These are phyloP conservation scores for Sturmia bella DNA, from an alignment of 2,888 invertebrate species.

Conservation along the genomic window DNA sequence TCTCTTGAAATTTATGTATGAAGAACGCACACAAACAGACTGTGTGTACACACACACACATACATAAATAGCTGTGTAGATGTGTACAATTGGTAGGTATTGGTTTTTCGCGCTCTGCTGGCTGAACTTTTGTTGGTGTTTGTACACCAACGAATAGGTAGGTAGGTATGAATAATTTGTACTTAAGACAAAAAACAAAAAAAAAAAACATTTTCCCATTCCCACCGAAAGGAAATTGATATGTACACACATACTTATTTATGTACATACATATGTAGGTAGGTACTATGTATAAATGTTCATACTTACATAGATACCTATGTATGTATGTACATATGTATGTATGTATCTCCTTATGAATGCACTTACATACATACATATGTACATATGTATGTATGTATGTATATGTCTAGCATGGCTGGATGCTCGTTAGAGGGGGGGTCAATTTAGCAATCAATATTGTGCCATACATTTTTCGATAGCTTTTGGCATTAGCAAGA, in stretches of 20 bases:
- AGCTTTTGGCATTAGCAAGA: too few relatives aligned
- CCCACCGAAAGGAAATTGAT: too few relatives aligned
- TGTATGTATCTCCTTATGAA: background rate
- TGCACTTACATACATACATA: background rate
- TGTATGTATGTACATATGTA: background rate
- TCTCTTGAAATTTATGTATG: slow-evolving; percentile 54
- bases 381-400: background rate
- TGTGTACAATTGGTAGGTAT: background rate
- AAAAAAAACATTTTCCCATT: too few relatives aligned
- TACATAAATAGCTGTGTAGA: slow-evolving; percentile 48
- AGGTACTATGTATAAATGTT: slow-evolving; percentile 4
- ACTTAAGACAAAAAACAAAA: too few relatives aligned
- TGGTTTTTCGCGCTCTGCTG: background rate
- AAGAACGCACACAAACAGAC: background rate
- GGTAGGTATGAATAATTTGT: too few relatives aligned
- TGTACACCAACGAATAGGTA: too few relatives aligned
- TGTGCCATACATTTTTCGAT: too few relatives aligned
- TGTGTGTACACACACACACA: background rate
- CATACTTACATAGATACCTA: background rate
- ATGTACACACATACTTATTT: background rate
- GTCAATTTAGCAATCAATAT: too few relatives aligned
- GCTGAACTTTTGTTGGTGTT: background rate
- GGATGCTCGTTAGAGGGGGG: too few relatives aligned
- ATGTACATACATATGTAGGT: slow-evolving; percentile 14
- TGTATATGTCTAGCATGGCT: too few relatives aligned